Conservation (phyloP, 2,888 invertebrate species). For the Dione vanillae region DNA sequence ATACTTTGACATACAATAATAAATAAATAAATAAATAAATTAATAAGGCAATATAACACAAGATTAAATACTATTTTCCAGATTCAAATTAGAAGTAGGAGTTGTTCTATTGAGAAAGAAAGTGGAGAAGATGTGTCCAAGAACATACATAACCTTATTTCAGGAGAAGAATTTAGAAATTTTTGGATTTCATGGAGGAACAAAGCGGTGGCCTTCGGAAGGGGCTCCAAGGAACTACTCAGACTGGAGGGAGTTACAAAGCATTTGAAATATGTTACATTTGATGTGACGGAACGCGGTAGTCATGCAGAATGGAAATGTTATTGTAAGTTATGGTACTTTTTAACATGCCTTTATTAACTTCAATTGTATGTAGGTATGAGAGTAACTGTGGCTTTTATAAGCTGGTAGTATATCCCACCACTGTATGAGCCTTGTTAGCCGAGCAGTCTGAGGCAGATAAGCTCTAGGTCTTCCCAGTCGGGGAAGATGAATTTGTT, state of each 20-base stretch:
- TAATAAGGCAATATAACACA: too few relatives aligned
- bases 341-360: neutral
- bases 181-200: conserved; percentile 11
- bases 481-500: too few relatives aligned
- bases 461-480: too few relatives aligned
- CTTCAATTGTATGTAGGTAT: too few relatives aligned
- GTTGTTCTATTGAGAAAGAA: neutral
- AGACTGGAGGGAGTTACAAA: neutral
- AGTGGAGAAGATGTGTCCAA: neutral
- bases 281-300: neutral
- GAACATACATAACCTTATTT: neutral
- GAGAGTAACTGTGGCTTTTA: too few relatives aligned
- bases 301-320: neutral
- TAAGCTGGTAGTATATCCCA: too few relatives aligned
- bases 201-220: neutral
- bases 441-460: too few relatives aligned
- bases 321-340: neutral
- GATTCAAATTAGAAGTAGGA: neutral
- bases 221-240: neutral
- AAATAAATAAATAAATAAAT: too few relatives aligned
- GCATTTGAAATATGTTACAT: neutral
- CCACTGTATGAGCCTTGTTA: too few relatives aligned
- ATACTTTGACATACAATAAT: too few relatives aligned
- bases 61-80: neutral
- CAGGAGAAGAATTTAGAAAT: neutral